These are phyloP conservation scores for Dynastes tityus DNA, from an alignment of 2,888 invertebrate species.

Conservation along the genomic window DNA sequence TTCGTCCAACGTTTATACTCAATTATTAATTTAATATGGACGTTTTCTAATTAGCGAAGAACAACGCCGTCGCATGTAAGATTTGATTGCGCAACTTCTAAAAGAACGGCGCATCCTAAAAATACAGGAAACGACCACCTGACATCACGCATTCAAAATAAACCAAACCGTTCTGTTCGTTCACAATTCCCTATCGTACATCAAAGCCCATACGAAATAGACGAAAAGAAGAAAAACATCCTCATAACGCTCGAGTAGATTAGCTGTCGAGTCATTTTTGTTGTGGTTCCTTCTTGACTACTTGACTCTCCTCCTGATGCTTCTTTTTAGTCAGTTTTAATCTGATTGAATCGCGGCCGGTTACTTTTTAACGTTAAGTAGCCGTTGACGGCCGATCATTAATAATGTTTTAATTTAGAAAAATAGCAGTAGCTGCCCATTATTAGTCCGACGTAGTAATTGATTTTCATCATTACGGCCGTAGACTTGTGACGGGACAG, in stretches of 20 bases:
- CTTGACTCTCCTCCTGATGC: background rate
- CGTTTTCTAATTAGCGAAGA: slow-evolving; percentile 21
- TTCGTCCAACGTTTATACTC: background rate
- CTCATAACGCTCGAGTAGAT: slow-evolving; percentile 44
- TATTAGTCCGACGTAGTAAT: slow-evolving; percentile 53
- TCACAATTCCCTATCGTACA: slow-evolving; percentile 36
- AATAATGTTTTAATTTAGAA: slow-evolving; percentile 61
- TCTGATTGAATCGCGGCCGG: slow-evolving; percentile 59
- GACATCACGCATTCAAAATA: slow-evolving; percentile 31
- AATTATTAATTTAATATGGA: background rate
- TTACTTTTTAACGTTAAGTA: slow-evolving; percentile 60
- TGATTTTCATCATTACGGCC: slow-evolving; percentile 54
- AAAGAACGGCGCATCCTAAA: background rate
- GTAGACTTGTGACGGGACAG: slow-evolving; percentile 21
- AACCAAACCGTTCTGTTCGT: slow-evolving; percentile 22
- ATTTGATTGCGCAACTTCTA: slow-evolving; percentile 24
- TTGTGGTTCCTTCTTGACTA: slow-evolving; percentile 6
- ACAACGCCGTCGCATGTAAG: slow-evolving; percentile 27
- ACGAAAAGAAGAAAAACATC: slow-evolving; percentile 29
- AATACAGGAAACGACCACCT: slow-evolving; percentile 31
- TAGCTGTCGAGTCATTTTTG: slow-evolving; percentile 46
- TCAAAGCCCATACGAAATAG: slow-evolving; percentile 38
- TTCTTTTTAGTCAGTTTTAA: slow-evolving; percentile 55
- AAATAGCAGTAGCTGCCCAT: slow-evolving; percentile 59
- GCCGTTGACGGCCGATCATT: slow-evolving; percentile 63